These are phyloP conservation scores for Tolypeutes matacus DNA, from an alignment of 2,797 vertebrate species.

Conservation along the genomic window DNA sequence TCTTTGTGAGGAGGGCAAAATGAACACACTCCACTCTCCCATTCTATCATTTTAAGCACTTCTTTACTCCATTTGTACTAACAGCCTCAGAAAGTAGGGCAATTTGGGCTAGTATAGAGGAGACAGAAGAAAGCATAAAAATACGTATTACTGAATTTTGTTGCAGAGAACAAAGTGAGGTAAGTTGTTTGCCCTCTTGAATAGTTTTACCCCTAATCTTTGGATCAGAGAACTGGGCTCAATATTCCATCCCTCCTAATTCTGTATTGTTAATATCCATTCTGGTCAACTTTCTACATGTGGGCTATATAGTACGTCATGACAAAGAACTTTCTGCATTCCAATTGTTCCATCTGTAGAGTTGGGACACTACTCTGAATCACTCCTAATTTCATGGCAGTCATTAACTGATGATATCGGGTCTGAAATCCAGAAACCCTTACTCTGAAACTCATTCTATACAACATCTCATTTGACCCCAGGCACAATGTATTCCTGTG, in stretches of 20 bases:
- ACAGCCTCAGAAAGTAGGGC: neutral
- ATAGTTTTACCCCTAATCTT: slow-evolving; percentile 25
- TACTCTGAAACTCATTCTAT: neutral
- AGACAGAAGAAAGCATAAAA: slow-evolving; percentile 46
- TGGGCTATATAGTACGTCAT: neutral
- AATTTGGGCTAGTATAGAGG: slow-evolving; percentile 28
- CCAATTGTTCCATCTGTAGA: slow-evolving; percentile 30
- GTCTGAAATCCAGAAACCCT: slow-evolving; percentile 46
- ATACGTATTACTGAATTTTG: slow-evolving; percentile 39
- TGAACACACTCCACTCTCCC: neutral
- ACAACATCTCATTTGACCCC: neutral
- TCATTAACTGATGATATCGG: slow-evolving; percentile 46
- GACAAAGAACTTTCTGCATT: slow-evolving; percentile 5
- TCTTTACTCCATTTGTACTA: neutral
- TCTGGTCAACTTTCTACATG: slow-evolving; percentile 41
- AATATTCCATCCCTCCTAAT: slow-evolving; percentile 39
- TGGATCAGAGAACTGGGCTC: neutral
- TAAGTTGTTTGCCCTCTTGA: neutral
- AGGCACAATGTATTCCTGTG: slow-evolving; percentile 57
- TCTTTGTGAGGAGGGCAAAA: slow-evolving; percentile 29
- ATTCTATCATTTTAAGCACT: neutral
- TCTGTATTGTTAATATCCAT: slow-evolving; percentile 45
- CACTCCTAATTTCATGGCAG: slow-evolving; percentile 41
- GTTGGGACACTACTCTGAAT: neutral
- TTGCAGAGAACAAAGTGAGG: neutral